A percentile compares a stretch with the other conserved stretches of the same genome.
Conservation (phyloP, 1,140 invertebrate genomes). For the Trissolcus basalis region DNA sequence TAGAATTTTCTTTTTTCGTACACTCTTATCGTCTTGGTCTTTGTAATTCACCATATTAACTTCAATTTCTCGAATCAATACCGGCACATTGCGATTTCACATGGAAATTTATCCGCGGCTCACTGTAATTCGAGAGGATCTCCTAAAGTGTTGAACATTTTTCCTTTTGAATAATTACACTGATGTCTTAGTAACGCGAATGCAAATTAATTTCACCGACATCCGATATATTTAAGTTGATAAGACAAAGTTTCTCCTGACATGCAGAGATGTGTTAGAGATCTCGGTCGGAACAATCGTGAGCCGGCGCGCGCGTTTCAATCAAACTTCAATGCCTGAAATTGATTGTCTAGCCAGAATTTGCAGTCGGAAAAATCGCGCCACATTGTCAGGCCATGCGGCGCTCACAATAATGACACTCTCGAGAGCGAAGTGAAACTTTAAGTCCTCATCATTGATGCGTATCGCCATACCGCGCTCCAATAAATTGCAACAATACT, state of each 20-base stretch:
- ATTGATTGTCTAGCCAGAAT: conserved; percentile 25
- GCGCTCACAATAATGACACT: conserved; percentile 39
- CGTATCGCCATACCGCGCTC: conserved; percentile 51
- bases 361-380: conserved; percentile 33
- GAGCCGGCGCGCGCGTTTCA: conserved; percentile 9
- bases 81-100: not conserved
- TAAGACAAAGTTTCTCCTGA: conserved; percentile 6
- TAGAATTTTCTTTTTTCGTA: too few relatives aligned
- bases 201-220: conserved; percentile 5
- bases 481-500: conserved; percentile 57
- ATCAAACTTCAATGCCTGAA: conserved; percentile 26
- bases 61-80: too few relatives aligned
- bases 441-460: conserved; percentile 44
- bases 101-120: not conserved
- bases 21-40: too few relatives aligned
- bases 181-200: not conserved
- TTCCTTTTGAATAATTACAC: not conserved
- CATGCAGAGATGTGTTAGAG: conserved; percentile 10
- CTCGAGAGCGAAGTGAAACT: conserved; percentile 39
- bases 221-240: conserved; percentile 9
- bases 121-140: conserved; percentile 1
- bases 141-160: not conserved
- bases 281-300: conserved; percentile 24
- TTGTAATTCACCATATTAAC: too few relatives aligned
- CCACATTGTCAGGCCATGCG: conserved; percentile 22